Evolutionary conservation across 2,888 invertebrate species (phyloP).

Genomic region (Andricus curvator): DNA sequence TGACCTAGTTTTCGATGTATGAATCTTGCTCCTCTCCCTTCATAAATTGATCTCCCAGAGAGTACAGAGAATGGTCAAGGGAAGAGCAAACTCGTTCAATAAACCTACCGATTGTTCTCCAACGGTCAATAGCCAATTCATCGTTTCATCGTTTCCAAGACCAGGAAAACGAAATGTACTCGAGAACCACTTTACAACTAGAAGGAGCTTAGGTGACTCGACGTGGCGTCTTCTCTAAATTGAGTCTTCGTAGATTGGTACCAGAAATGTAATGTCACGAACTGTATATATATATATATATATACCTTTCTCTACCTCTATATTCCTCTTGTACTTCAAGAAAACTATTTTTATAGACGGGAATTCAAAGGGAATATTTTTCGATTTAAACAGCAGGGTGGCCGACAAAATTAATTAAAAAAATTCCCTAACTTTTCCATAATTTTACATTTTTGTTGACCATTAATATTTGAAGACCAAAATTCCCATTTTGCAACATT

Average conservation of each 20-base stretch:
- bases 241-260: conserved; percentile 4
- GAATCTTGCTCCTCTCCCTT: conserved; percentile 61
- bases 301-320: neutral
- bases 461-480: too few relatives aligned
- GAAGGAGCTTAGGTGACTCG: conserved; percentile 1
- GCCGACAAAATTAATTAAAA: too few relatives aligned
- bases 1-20: conserved; percentile 66
- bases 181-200: conserved; percentile 20
- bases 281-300: neutral
- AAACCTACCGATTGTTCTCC: conserved; percentile 57
- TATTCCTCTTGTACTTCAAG: neutral
- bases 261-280: conserved; percentile 2
- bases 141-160: neutral
- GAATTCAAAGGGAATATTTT: neutral
- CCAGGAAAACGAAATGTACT: conserved; percentile 23
- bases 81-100: conserved; percentile 58
- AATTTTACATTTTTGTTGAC: too few relatives aligned
- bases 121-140: conserved; percentile 41
- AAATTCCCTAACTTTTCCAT: too few relatives aligned
- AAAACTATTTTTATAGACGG: neutral
- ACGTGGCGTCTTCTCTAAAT: neutral
- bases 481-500: too few relatives aligned
- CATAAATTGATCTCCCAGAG: conserved; percentile 47
- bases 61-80: conserved; percentile 32
- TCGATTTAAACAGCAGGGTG: neutral